A percentile compares a stretch with the other conserved stretches of the same genome.
Evolutionary conservation across 2,888 invertebrate genomes (phyloP).

Genomic region (Coelopa pilipes): DNA sequence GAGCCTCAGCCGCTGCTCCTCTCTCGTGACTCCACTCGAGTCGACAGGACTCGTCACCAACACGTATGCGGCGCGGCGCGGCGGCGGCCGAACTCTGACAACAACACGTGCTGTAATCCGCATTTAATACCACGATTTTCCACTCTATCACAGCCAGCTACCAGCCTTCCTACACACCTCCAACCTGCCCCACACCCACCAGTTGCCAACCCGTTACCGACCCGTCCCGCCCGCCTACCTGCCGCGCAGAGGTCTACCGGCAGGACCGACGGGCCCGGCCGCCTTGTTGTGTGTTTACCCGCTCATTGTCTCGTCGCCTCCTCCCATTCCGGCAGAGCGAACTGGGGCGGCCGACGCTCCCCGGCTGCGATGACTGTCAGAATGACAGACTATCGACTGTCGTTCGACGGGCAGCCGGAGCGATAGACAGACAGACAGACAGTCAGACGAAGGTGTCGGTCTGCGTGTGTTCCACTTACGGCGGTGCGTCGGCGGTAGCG

Average conservation of each 20-base stretch:
- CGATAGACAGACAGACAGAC: neutral
- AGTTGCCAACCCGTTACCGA: neutral
- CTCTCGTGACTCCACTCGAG: neutral
- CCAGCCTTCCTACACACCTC: neutral
- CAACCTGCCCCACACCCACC: neutral
- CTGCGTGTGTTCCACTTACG: neutral
- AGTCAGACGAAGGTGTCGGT: neutral
- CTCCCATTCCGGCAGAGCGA: neutral
- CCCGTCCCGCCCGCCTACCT: neutral
- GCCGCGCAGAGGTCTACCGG: no score
- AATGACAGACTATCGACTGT: neutral
- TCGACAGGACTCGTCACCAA: neutral
- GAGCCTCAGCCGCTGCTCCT: neutral
- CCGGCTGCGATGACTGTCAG: neutral
- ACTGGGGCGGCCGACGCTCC: neutral
- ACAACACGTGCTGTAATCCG: constrained; percentile 14
- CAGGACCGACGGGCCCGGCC: neutral
- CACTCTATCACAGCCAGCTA: constrained; percentile 6
- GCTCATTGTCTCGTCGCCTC: neutral
- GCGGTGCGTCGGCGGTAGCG: neutral
- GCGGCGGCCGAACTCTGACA: neutral
- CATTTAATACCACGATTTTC: constrained; percentile 18
- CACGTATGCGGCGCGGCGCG: neutral
- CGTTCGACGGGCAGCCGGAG: neutral
- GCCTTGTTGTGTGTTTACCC: constrained; percentile 1